These are phyloP conservation scores for Olivierus martensii DNA, from an alignment of 1,140 invertebrate genomes.

Conservation along the genomic window DNA sequence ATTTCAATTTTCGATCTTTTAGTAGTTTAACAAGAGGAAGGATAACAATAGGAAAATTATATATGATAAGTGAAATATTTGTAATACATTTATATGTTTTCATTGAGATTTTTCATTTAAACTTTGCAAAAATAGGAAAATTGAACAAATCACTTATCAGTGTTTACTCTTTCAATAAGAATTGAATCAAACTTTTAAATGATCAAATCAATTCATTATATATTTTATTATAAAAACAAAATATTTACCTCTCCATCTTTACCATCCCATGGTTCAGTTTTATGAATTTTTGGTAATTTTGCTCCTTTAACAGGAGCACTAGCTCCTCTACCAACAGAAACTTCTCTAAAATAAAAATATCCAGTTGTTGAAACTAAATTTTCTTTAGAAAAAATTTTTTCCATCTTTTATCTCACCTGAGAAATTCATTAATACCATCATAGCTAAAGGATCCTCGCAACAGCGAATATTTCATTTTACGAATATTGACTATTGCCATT, in stretches of 20 bases:
- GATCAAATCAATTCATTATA: too few species aligned
- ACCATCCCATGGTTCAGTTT: conserved; percentile 82
- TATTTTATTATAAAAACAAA: background rate
- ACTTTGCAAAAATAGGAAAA: too few species aligned
- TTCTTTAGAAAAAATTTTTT: conserved; percentile 12
- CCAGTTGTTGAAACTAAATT: conserved; percentile 2
- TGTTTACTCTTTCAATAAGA: too few species aligned
- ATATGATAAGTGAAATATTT: too few species aligned
- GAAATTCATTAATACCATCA: conserved; percentile 87
- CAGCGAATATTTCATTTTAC: conserved; percentile 93
- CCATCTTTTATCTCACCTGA: conserved; percentile 39
- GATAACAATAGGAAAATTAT: too few species aligned
- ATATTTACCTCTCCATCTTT: conserved; percentile 70
- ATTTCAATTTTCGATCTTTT: too few species aligned
- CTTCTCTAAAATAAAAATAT: conserved; percentile 45
- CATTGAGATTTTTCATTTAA: too few species aligned
- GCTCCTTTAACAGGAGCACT: conserved; percentile 78
- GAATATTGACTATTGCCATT: conserved; percentile 88
- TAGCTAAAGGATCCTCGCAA: conserved; percentile 87
- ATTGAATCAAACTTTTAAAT: too few species aligned
- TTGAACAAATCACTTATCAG: too few species aligned
- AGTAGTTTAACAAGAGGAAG: too few species aligned
- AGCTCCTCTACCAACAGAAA: conserved; percentile 86
- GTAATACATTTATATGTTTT: too few species aligned
- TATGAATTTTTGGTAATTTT: conserved; percentile 59